Conservation (phyloP, 2,888 invertebrate species). For the Cryptus armator region DNA sequence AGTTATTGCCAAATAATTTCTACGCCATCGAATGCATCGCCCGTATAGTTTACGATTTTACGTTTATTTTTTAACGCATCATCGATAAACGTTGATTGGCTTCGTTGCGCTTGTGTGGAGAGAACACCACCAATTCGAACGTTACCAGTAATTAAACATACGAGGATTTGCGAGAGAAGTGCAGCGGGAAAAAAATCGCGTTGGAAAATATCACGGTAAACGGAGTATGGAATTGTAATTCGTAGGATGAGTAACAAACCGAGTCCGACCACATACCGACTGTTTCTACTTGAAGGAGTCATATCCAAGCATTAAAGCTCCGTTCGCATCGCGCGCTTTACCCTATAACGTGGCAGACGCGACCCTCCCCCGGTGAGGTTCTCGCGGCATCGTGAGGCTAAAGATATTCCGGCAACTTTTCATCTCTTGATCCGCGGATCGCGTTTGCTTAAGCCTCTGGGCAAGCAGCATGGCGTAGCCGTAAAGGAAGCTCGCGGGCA, state of each 20-base stretch:
- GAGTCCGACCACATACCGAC: conserved; percentile 21
- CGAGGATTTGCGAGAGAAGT: no score
- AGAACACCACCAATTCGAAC: no score
- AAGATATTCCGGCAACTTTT: conserved; percentile 50
- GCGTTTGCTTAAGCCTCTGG: conserved; percentile 35
- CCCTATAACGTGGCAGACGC: background rate
- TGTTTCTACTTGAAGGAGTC: conserved; percentile 9
- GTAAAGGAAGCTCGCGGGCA: conserved; percentile 2
- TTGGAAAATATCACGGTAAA: background rate
- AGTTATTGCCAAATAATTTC: background rate
- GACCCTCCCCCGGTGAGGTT: background rate
- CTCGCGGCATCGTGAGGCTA: background rate
- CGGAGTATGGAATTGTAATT: background rate
- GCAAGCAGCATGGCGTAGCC: conserved; percentile 45
- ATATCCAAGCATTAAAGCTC: background rate
- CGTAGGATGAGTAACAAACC: background rate
- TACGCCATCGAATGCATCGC: background rate
- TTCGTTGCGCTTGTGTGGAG: no score
- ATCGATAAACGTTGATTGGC: background rate
- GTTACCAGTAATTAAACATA: no score
- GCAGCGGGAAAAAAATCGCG: background rate
- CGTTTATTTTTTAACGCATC: background rate
- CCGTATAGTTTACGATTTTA: background rate
- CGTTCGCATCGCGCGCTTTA: background rate
- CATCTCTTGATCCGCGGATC: conserved; percentile 38